A percentile compares a stretch with the other conserved stretches of the same genome.
These are phyloP conservation scores for Mycalesis mineus DNA, from an alignment of 2,888 invertebrate species.

Conservation along the genomic window DNA sequence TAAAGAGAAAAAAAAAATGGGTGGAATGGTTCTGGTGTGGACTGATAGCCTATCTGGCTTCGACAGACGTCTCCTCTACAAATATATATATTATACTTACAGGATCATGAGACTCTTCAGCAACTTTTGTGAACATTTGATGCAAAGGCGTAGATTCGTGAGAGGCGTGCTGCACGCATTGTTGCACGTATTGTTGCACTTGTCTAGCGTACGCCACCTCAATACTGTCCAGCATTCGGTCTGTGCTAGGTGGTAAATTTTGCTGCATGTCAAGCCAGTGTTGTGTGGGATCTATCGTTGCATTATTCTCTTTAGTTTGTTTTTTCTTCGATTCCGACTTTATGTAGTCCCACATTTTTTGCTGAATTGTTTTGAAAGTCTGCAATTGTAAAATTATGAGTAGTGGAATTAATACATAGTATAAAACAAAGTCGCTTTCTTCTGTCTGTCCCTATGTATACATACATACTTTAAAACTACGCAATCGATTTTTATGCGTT, in stretches of 20 bases:
- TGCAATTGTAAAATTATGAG: slow-evolving; percentile 43
- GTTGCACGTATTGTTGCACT: slow-evolving; percentile 86
- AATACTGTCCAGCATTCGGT: slow-evolving; percentile 80
- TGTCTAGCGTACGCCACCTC: slow-evolving; percentile 89
- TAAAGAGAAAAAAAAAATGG: too few species aligned
- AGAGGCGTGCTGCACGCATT: slow-evolving; percentile 89
- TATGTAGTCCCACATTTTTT: slow-evolving; percentile 87
- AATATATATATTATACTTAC: too few species aligned
- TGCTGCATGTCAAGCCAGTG: slow-evolving; percentile 87
- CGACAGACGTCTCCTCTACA: too few species aligned
- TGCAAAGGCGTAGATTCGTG: slow-evolving; percentile 84
- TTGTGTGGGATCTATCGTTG: slow-evolving; percentile 91
- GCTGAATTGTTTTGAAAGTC: slow-evolving; percentile 81
- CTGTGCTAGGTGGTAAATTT: slow-evolving; percentile 78
- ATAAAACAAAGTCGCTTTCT: too few species aligned
- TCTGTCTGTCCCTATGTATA: too few species aligned
- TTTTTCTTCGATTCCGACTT: slow-evolving; percentile 94
- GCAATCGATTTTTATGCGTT: too few species aligned
- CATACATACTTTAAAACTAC: too few species aligned
- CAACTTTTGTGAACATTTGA: slow-evolving; percentile 84
- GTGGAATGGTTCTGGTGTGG: too few species aligned
- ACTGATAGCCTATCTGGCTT: too few species aligned
- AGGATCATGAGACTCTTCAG: slow-evolving; percentile 87
- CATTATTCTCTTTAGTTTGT: slow-evolving; percentile 91
- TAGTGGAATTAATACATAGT: too few species aligned